Evolutionary conservation across 2,113 vertebrate species (phyloP).

Genomic region (Colius striatus): DNA sequence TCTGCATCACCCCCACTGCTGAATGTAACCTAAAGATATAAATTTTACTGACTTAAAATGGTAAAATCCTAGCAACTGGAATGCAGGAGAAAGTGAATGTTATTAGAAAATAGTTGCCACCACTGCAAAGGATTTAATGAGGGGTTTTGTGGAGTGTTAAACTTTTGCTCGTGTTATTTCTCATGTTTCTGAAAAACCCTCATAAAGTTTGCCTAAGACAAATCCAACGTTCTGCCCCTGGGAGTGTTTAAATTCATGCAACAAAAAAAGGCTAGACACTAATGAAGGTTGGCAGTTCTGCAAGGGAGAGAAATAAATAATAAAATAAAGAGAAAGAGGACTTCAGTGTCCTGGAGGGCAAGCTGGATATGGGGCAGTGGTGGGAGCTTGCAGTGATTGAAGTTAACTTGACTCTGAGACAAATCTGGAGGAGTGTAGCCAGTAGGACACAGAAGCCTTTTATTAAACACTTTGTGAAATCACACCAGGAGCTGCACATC

Average conservation of each 20-base stretch:
- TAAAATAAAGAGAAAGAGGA: neutral
- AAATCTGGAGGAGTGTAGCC: neutral
- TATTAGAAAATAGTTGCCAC: neutral
- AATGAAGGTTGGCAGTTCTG: neutral
- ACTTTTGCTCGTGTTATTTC: neutral
- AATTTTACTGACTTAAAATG: neutral
- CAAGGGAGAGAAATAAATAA: neutral
- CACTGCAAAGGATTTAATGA: neutral
- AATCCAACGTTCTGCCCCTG: neutral
- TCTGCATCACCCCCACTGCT: neutral
- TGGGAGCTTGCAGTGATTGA: neutral
- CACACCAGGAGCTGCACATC: neutral
- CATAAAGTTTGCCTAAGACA: neutral
- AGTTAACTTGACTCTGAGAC: neutral
- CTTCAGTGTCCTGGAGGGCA: neutral
- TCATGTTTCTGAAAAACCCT: neutral
- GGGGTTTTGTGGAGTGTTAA: accelerated
- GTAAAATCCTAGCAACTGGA: neutral
- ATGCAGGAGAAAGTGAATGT: neutral
- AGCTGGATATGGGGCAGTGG: neutral
- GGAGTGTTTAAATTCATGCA: neutral
- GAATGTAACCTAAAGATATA: accelerated
- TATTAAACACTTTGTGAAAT: neutral
- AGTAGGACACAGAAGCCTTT: neutral
- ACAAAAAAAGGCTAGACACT: neutral